A percentile compares a stretch with the other conserved stretches of the same genome.
Conservation (phyloP, 2,113 vertebrate genomes). For the Syrmaticus mikado region DNA sequence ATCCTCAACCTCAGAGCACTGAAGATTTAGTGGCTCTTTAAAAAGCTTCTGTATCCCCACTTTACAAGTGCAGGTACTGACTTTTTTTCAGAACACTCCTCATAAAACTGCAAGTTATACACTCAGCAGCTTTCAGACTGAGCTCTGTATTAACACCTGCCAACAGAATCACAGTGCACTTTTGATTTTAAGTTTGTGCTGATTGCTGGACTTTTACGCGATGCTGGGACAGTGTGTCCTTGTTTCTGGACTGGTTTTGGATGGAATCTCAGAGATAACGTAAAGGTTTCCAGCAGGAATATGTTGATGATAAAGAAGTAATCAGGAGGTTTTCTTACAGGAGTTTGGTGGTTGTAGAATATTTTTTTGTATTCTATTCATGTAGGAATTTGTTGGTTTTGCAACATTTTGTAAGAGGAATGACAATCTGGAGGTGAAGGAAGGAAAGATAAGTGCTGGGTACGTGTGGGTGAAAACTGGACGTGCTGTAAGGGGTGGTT, state of each 20-base stretch:
- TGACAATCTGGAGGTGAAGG: background rate
- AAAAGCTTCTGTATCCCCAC: background rate
- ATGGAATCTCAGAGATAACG: background rate
- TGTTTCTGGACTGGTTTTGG: background rate
- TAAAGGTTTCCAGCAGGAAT: background rate
- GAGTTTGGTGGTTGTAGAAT: background rate
- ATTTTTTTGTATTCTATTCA: background rate
- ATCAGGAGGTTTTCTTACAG: background rate
- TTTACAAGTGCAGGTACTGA: background rate
- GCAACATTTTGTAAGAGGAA: background rate
- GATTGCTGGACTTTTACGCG: background rate
- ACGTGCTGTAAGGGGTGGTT: background rate
- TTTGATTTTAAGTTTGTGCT: background rate
- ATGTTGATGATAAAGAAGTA: background rate
- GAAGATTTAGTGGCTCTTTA: background rate
- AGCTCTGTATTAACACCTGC: background rate
- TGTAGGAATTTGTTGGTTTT: background rate
- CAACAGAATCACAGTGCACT: background rate
- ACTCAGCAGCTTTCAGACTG: background rate
- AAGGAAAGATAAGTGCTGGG: background rate
- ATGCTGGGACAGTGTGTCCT: background rate
- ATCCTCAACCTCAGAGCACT: background rate
- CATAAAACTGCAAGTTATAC: background rate
- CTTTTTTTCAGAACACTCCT: background rate
- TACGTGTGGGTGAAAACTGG: background rate